A percentile compares a stretch with the other conserved stretches of the same genome.
phyloP scores from a whole-genome alignment of 2,797 vertebrate genomes.

The Morelia viridis region DNA sequence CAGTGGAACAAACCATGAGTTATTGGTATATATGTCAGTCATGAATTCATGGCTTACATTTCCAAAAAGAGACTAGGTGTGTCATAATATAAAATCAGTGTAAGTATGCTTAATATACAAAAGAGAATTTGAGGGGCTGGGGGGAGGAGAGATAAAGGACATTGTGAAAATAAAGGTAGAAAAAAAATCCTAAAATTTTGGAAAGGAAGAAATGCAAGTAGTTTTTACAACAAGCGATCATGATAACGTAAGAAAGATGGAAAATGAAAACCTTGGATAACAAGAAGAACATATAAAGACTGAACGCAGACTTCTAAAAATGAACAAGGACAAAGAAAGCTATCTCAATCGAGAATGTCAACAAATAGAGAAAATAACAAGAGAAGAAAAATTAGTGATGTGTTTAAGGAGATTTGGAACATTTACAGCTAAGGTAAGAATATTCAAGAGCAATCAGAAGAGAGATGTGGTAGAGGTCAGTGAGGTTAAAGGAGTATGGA shows the following conservation, averaged over 20 bases:
- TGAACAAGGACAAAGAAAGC: neutral
- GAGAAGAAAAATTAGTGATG: neutral
- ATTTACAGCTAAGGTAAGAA: neutral
- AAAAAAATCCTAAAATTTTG: neutral
- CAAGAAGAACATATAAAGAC: neutral
- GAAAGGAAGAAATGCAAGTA: neutral
- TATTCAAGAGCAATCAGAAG: neutral
- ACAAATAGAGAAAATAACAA: neutral
- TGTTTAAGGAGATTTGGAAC: neutral
- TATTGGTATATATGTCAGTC: neutral
- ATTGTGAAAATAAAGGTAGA: neutral
- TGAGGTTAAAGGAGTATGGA: neutral
- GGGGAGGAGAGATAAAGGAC: neutral
- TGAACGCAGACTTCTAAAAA: neutral
- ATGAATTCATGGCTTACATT: neutral
- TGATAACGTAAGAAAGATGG: neutral
- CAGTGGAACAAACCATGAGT: neutral
- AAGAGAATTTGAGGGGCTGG: neutral
- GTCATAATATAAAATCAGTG: neutral
- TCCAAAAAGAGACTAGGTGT: neutral
- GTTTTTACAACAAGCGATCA: neutral
- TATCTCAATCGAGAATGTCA: neutral
- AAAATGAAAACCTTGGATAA: neutral
- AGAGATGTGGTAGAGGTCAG: neutral
- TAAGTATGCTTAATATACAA: neutral